phyloP scores from a whole-genome alignment of 2,113 vertebrate species.

The Oreochromis spilurus region DNA sequence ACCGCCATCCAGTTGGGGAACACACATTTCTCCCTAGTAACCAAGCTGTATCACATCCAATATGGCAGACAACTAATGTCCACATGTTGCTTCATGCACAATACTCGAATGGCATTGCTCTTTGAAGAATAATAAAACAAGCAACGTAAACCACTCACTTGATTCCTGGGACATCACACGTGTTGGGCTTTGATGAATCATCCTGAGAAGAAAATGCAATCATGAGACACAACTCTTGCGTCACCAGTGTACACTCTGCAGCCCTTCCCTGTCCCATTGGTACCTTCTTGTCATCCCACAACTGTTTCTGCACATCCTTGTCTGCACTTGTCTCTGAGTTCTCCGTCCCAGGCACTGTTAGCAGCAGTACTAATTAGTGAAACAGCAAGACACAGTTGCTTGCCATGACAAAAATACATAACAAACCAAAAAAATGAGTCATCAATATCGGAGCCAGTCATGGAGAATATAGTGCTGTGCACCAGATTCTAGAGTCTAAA shows the following conservation, averaged over 20 bases:
- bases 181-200: constrained; percentile 85
- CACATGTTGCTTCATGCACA: not conserved
- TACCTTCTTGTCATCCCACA: constrained; percentile 93
- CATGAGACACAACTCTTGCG: not conserved
- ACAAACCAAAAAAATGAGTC: constrained; percentile 50
- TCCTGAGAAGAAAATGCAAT: constrained; percentile 64
- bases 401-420: constrained; percentile 25
- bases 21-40: not conserved
- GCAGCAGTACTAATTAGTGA: constrained; percentile 80
- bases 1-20: not conserved
- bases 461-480: constrained; percentile 31
- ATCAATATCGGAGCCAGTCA: constrained; percentile 36
- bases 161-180: constrained; percentile 96
- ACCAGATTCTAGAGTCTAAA: constrained; percentile 41
- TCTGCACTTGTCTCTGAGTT: constrained; percentile 78
- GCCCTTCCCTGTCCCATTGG: not conserved
- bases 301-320: constrained; percentile 79
- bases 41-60: accelerated
- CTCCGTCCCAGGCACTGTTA: constrained; percentile 91
- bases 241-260: not conserved
- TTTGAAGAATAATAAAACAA: not conserved
- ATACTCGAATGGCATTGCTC: not conserved
- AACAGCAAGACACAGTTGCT: constrained; percentile 44
- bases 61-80: not conserved
- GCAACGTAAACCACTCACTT: constrained; percentile 79